Evolutionary conservation across 2,113 vertebrate genomes (phyloP), one percentile per base, ranked within the genome.

Genomic region (Elgaria multicarinata): DNA sequence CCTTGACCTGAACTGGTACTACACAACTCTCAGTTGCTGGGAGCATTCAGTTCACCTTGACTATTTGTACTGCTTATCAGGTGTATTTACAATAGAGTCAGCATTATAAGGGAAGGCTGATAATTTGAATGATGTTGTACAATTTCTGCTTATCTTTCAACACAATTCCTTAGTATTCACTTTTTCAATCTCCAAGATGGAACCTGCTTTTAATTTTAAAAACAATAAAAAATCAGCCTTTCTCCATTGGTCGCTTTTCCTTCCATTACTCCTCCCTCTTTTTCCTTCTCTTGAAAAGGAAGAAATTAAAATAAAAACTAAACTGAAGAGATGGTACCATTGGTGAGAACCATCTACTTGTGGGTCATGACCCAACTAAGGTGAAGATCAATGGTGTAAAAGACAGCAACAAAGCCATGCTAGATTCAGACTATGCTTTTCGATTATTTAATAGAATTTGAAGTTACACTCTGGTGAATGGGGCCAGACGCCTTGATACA

Each of bases 41-140:
- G 79, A 87, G 79, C 90, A 93, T 89, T 46, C 83, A 20, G 24
- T 10, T 10, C 91, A 92, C 92, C 75, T 67, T 86, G 92, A 46
- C 89, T 90, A 93, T 90, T 87, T 92, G 83, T 92, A 89, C 62
- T 92, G 53, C 80, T 92, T 88, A 89, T n/a, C 84, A 88, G 50
- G 14, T 53, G 22, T 50, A 33, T 69, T 67, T 50, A 33, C 44
- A 79, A 50, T 46, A 87, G 18, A 36, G 39, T 28, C 67, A 46
- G 20, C 58, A 87, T 76, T 75, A 66, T 69, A 71, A 69, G 31
- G 42, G 28, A 84, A 13, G 33, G 4, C 14, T 20, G 36, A 20
- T 50, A 50, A 20, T 81, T 44, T 83, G 64, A 69, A 50, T 58
- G 74, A 16, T 18, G 12, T 18, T 13, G 22, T 7, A 39, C 36